Evolutionary conservation across 2,888 invertebrate species (phyloP), one percentile per base, ranked within the genome.

Genomic region (Junonia oenone): DNA sequence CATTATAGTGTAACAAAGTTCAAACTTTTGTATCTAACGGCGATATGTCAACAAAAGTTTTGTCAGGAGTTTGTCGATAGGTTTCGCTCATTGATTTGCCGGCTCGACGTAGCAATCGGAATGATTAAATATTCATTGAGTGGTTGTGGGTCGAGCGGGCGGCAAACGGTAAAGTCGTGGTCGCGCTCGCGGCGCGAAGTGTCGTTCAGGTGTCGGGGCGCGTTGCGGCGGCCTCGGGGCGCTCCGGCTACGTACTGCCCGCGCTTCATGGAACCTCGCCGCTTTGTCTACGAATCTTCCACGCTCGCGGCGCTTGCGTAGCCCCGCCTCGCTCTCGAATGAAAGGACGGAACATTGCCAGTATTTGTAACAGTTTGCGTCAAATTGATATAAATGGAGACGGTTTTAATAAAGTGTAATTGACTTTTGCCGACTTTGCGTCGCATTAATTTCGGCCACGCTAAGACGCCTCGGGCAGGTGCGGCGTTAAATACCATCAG

Each of bases 301-400:
- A 62, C 65, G 59, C 64, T 71, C 75, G 73, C 68, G 71, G 89
- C 89, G 89, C 89, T 82, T 83, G 90, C 90, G 89, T 90, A 83
- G 84, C 86, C 76, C 87, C 86, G 83, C 87, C 86, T 86, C 81
- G 79, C 78, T 72, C 75, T 81, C 81, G 73, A 79, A 83, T 83
- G 81, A 87, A 87, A 88, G 83, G 85, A 86, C 84, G 80, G 84
- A 84, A 88, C 88, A 88, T 89, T 87, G 82, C 87, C 87, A 89
- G 89, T 90, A 89, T 90, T 90, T 89, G 89, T 89, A 89, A 88
- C 89, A 88, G 88, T 89, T 90, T 89, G 88, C 87, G 85, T 89
- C 89, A 90, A 90, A 90, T 90, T 90, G 89, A 90, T 89, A 90
- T 90, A 89, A 90, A 89, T 90, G 88, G 87, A 88, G 89, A 88